phyloP scores from a whole-genome alignment of 2,888 invertebrate genomes.

The Philereme transversata region DNA sequence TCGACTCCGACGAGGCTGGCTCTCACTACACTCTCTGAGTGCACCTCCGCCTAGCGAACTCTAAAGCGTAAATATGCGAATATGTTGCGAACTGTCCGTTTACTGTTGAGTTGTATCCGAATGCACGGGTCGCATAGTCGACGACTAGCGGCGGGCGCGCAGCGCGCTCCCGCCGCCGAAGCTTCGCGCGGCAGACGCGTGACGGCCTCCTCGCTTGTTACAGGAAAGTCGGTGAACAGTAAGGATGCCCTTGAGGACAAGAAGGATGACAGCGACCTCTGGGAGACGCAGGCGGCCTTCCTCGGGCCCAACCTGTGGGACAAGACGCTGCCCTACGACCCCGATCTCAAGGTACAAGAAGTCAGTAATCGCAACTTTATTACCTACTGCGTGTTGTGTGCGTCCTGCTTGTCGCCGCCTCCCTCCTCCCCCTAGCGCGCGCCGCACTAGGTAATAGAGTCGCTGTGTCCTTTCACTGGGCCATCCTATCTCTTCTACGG shows the following conservation, averaged over 20 bases:
- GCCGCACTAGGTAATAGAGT: constrained; percentile 75
- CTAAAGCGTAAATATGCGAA: constrained; percentile 16
- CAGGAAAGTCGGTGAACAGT: constrained; percentile 85
- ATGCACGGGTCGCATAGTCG: constrained; percentile 20
- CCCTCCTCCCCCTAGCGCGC: constrained; percentile 40
- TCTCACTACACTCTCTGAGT: no score
- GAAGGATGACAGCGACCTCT: constrained; percentile 93
- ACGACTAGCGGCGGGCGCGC: constrained; percentile 14
- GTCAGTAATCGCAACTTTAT: constrained; percentile 82
- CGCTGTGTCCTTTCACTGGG: constrained; percentile 36
- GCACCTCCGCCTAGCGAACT: constrained; percentile 14
- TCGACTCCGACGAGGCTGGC: no score
- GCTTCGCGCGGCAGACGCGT: constrained; percentile 50
- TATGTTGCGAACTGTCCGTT: constrained; percentile 27
- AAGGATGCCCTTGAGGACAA: constrained; percentile 87
- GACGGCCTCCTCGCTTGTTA: constrained; percentile 71
- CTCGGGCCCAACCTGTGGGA: constrained; percentile 98
- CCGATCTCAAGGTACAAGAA: constrained; percentile 96
- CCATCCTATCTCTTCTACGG: constrained; percentile 25
- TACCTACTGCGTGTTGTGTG: constrained; percentile 73
- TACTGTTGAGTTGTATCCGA: neutral
- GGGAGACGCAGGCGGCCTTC: constrained; percentile 98
- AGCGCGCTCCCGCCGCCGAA: constrained; percentile 19
- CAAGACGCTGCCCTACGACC: constrained; percentile 95
- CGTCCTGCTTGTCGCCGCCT: constrained; percentile 52